Conservation (phyloP, 2,797 vertebrate genomes). For the Ctenosaura bakeri region DNA sequence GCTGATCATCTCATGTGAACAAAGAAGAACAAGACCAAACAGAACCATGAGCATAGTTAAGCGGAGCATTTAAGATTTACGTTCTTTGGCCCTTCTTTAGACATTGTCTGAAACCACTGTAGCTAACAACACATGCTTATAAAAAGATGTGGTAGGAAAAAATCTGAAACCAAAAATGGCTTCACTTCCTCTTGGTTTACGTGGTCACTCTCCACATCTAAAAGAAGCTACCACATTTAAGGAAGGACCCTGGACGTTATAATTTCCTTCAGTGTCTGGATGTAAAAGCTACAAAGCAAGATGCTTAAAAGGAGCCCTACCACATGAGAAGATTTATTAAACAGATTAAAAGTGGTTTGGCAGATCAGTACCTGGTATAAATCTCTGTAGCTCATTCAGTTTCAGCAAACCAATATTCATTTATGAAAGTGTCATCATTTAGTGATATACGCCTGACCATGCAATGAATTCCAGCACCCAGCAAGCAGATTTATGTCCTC, state of each 20-base stretch:
- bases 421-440: slow-evolving; percentile 37
- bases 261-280: slow-evolving; percentile 60
- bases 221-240: slow-evolving; percentile 62
- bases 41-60: background rate
- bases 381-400: slow-evolving; percentile 13
- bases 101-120: slow-evolving; percentile 17
- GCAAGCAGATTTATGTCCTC: slow-evolving; percentile 43
- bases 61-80: background rate
- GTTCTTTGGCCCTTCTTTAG: slow-evolving; percentile 28
- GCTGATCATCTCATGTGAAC: slow-evolving; percentile 82
- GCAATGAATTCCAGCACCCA: slow-evolving; percentile 16
- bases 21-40: slow-evolving; percentile 48
- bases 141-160: slow-evolving; percentile 58
- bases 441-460: slow-evolving; percentile 23
- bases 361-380: slow-evolving; percentile 35
- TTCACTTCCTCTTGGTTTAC: slow-evolving; percentile 49
- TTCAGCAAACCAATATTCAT: slow-evolving; percentile 34
- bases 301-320: slow-evolving; percentile 39
- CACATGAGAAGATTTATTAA: slow-evolving; percentile 28
- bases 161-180: slow-evolving; percentile 47
- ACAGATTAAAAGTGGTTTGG: slow-evolving; percentile 30
- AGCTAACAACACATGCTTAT: slow-evolving; percentile 30
- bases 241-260: slow-evolving; percentile 60
- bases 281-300: slow-evolving; percentile 52
- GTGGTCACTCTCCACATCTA: slow-evolving; percentile 65